Conservation (phyloP, 2,888 invertebrate species). For the Tortricodes alternella region DNA sequence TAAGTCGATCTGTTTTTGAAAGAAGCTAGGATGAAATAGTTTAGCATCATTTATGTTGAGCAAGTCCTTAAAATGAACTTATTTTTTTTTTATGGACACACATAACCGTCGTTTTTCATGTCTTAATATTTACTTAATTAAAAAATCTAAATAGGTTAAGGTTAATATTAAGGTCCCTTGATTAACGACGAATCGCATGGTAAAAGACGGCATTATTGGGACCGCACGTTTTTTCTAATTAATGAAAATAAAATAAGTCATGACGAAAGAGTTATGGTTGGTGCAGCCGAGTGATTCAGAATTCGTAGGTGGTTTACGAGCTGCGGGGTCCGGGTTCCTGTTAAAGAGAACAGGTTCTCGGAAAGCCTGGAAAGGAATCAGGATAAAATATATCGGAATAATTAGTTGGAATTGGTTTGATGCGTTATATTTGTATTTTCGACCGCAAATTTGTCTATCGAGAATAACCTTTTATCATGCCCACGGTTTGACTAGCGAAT, state of each 20-base stretch:
- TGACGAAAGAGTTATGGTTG: constrained; percentile 20
- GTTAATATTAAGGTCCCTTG: background rate
- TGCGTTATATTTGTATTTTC: constrained; percentile 3
- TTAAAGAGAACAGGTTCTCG: constrained; percentile 26
- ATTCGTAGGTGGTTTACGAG: constrained; percentile 30
- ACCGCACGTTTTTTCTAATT: constrained; percentile 8
- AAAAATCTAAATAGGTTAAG: too few relatives aligned
- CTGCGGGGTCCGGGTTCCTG: constrained; percentile 6
- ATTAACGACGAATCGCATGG: constrained; percentile 6
- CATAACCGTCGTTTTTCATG: too few relatives aligned
- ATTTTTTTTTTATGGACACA: too few relatives aligned
- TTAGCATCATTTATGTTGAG: too few relatives aligned
- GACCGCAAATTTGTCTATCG: constrained; percentile 17
- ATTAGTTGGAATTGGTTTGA: constrained; percentile 14
- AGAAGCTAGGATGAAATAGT: too few relatives aligned
- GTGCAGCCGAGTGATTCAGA: constrained; percentile 23
- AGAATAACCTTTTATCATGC: constrained; percentile 2
- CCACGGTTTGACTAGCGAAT: background rate
- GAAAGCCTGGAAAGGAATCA: constrained; percentile 18
- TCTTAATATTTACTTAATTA: too few relatives aligned
- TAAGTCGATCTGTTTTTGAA: too few relatives aligned
- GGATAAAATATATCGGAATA: constrained; percentile 20
- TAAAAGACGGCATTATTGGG: constrained; percentile 4
- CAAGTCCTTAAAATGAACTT: too few relatives aligned
- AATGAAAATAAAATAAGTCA: constrained; percentile 18